These are phyloP conservation scores for Electrona antarctica DNA, from an alignment of 2,113 vertebrate genomes.

Conservation along the genomic window DNA sequence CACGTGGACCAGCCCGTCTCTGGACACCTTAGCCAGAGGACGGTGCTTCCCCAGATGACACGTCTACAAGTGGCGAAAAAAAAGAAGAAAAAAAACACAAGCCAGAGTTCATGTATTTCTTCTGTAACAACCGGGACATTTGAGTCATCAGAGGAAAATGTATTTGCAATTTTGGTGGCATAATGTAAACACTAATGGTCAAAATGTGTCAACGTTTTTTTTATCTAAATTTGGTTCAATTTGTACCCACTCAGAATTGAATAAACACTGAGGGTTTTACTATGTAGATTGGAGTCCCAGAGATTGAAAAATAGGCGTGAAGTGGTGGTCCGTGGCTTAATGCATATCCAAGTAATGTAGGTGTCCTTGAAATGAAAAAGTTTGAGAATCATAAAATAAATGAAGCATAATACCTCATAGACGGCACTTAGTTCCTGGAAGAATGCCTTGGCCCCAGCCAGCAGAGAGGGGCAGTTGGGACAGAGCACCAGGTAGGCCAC, in stretches of 20 bases:
- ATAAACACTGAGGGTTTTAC: neutral
- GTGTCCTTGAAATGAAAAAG: too few relatives aligned
- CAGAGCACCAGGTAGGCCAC: slow-evolving; percentile 96
- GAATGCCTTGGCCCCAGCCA: slow-evolving; percentile 91
- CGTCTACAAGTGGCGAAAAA: slow-evolving; percentile 76
- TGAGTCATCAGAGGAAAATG: too few relatives aligned
- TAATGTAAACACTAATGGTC: too few relatives aligned
- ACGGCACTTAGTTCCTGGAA: slow-evolving; percentile 97
- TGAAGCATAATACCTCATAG: slow-evolving; percentile 85
- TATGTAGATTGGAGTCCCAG: neutral
- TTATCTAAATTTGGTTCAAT: too few relatives aligned
- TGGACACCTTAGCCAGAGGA: slow-evolving; percentile 91
- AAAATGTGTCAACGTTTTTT: too few relatives aligned
- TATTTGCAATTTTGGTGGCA: too few relatives aligned
- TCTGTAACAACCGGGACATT: too few relatives aligned
- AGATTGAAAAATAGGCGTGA: too few relatives aligned
- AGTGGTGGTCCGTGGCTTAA: too few relatives aligned
- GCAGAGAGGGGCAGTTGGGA: slow-evolving; percentile 91
- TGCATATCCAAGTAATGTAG: too few relatives aligned
- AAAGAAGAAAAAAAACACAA: slow-evolving; percentile 18
- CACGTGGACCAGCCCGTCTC: slow-evolving; percentile 91
- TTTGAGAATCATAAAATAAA: neutral
- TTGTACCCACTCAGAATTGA: too few relatives aligned
- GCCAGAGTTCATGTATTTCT: too few relatives aligned
- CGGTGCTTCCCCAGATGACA: slow-evolving; percentile 96